Evolutionary conservation across 2,113 vertebrate genomes (phyloP), one percentile per base, ranked within the genome.

Genomic region (Psettodes erumei): DNA sequence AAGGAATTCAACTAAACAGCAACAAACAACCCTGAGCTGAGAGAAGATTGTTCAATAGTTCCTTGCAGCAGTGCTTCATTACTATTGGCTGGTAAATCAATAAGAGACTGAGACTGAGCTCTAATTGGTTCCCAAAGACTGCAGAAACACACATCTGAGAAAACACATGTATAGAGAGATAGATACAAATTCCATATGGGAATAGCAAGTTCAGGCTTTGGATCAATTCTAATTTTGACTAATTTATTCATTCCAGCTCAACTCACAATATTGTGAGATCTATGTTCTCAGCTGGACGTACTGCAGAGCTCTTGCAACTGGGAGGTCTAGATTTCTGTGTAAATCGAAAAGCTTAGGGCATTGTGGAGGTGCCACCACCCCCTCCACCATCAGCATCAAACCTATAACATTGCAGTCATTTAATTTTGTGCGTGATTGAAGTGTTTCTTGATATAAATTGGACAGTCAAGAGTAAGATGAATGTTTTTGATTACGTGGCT

Each of bases 31-130:
- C 37, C 64, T 56, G 75, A 61, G 79, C 75, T 43, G 45, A 47
- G 63, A 75, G 56, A 82, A 59, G 73, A 70, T 51, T 56, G 75
- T 76, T 83, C 71, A 16, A 85, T 83, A 83, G 77, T 56, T 38
- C 77, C 54, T 86, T 79, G 64, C 73, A 53, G 70, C 84, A 67
- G 55, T 28, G 82, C 82, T 86, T 86, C 79, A 86, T 82, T 79
- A 79, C 79, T 91, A 92, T 89, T 91, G 91, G 88, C 90, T 86
- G 60, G 23, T 58, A 92, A 90, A 92, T 92, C 91, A 84, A 92
- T 92, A 86, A 21, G 38, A 82, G 77, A 62, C 67, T 51, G 27
- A 84, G 51, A 58, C 77, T 32, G 62, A 68, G 54, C 64, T 82
- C 83, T 91, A 89, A 90, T 89, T 89, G 84, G 90, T 71, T 89